A percentile compares a stretch with the other conserved stretches of the same genome.
phyloP scores from a whole-genome alignment of 2,888 invertebrate species.

The Philhelius pedissequus region DNA sequence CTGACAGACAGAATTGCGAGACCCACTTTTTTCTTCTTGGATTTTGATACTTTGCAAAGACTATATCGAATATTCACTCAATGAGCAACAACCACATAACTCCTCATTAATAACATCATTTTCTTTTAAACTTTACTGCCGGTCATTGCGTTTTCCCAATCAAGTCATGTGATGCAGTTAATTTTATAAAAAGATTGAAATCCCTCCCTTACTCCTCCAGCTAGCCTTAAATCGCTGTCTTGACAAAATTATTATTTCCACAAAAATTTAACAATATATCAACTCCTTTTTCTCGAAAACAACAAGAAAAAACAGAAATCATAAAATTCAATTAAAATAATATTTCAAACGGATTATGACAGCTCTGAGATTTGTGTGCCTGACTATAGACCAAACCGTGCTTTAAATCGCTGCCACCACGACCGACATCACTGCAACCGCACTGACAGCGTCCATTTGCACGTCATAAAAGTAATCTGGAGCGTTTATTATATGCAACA shows the following conservation, averaged over 20 bases:
- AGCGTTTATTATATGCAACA: conserved; percentile 35
- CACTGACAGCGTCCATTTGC: conserved; percentile 55
- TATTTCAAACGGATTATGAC: conserved; percentile 55
- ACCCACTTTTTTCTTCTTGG: no score
- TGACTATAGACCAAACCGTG: not conserved
- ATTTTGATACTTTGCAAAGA: no score
- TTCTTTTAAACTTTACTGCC: no score
- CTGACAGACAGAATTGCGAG: no score
- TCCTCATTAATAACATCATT: no score
- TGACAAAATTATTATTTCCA: not conserved
- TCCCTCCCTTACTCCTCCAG: no score
- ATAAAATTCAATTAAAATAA: conserved; percentile 43
- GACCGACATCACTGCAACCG: not conserved
- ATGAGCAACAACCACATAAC: no score
- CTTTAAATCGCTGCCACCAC: not conserved
- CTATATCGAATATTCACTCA: no score
- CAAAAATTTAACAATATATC: not conserved
- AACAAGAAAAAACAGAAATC: not conserved
- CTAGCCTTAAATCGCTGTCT: not conserved
- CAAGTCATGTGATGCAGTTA: not conserved
- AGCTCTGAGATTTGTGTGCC: not conserved
- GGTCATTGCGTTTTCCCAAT: no score
- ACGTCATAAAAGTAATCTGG: conserved; percentile 58
- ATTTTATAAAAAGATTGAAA: not conserved
- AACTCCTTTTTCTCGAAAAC: not conserved